phyloP scores from a whole-genome alignment of 2,797 vertebrate species.

The Heteromormyrus szaboi region DNA sequence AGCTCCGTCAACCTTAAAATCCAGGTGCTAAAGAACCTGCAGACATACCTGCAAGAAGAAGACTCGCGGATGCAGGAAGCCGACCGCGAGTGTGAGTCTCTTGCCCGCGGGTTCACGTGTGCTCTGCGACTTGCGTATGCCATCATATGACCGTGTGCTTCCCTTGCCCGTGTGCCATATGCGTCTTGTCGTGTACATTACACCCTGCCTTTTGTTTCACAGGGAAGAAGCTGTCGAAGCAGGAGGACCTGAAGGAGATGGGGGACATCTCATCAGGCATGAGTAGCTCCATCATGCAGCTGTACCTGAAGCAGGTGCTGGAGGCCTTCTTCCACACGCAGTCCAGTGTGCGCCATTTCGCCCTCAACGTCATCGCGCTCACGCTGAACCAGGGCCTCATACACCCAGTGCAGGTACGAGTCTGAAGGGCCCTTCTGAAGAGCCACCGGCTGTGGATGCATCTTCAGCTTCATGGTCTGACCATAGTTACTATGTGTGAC shows the following conservation, averaged over 20 bases:
- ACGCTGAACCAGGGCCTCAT: constrained; percentile 94
- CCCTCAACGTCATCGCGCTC: constrained; percentile 86
- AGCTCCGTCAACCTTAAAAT: constrained; percentile 83
- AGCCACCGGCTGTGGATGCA: neutral
- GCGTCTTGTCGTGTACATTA: neutral
- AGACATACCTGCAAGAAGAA: constrained; percentile 95
- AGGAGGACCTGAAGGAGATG: constrained; percentile 98
- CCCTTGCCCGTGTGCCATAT: neutral
- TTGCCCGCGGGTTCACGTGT: neutral
- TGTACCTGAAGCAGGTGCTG: constrained; percentile 96
- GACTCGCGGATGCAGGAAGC: constrained; percentile 96
- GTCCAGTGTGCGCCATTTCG: constrained; percentile 87
- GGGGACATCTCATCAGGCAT: constrained; percentile 96
- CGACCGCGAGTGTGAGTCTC: constrained; percentile 87
- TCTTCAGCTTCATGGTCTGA: neutral
- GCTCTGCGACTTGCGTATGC: neutral
- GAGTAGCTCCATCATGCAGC: constrained; percentile 99
- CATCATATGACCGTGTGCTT: neutral
- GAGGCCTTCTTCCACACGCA: constrained; percentile 91
- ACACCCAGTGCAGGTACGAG: constrained; percentile 89
- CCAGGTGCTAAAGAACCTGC: constrained; percentile 95
- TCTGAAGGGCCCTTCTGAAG: neutral
- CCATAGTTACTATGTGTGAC: neutral
- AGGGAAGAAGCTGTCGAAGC: constrained; percentile 92
- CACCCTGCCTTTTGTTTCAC: constrained; percentile 17